Percentiles rank a stretch among this genome's conserved stretches.
These are phyloP conservation scores for Oreochromis grahami DNA, from an alignment of 2,797 vertebrate species.

Conservation along the genomic window DNA sequence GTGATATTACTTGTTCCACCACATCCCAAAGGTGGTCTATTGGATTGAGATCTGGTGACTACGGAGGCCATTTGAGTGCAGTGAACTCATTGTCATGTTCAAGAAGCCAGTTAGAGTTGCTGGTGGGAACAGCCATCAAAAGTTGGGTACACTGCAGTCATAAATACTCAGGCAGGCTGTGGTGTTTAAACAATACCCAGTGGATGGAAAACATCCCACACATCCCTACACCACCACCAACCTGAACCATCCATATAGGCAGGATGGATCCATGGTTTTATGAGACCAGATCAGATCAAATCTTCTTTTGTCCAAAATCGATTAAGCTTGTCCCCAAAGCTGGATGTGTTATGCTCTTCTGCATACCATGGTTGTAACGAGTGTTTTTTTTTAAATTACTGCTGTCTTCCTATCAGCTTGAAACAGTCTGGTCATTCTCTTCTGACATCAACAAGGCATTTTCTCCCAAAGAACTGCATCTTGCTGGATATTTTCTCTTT, in stretches of 20 bases:
- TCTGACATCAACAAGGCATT: not conserved
- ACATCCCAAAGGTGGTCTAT: not conserved
- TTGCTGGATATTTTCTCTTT: not conserved
- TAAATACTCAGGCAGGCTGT: not conserved
- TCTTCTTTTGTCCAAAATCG: not conserved
- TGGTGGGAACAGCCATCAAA: not conserved
- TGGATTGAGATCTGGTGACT: not conserved
- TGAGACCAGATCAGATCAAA: not conserved
- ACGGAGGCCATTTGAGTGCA: not conserved
- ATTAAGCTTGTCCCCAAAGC: not conserved
- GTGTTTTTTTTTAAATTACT: fast-evolving
- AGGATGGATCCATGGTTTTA: not conserved
- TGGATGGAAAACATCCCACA: not conserved
- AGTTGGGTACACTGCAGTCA: not conserved
- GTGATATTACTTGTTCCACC: not conserved
- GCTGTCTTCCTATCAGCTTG: not conserved
- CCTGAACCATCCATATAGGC: not conserved
- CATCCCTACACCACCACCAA: not conserved
- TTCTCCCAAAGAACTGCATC: not conserved
- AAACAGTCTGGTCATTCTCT: not conserved
- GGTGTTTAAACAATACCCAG: not conserved
- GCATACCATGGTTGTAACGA: not conserved
- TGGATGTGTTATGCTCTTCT: not conserved
- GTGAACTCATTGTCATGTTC: not conserved
- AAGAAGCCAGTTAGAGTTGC: not conserved